Base-by-base conservation (phyloP, 2,888 invertebrate species). In the Archips crataeganus region DNA sequence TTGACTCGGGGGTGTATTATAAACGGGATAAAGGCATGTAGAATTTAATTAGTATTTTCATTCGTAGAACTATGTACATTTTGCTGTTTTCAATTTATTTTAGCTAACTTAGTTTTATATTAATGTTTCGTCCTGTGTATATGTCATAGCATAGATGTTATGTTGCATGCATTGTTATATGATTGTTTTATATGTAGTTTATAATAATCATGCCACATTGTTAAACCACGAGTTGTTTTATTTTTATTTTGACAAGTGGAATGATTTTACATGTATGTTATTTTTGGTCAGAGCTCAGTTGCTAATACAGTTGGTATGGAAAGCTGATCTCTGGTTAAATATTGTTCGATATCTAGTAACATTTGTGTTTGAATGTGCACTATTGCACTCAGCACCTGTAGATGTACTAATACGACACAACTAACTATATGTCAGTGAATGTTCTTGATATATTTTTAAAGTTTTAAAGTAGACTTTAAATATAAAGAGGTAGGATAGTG, bases 331-430 rank as follows among this genome's bases (percentile, higher is more conserved):
- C 47, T 67, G 72, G 67, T 59, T 36, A 63, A 36, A 11, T 71
- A 8, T 51, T 60, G 57, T 54, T 47, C 34, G 34, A 15, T 74
- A 39, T 67, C 51, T 72, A 77, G 77, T 80, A 80, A 77, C 79
- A 75, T 71, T 70, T 70, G 74, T 74, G 65, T 71, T 63, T 57
- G 77, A 75, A 75, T 81, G 82, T 87, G 85, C 89, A 90, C 90
- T 80, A 76, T 36, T 74, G 87, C 91, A 90, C 91, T 82, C 79
- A 76, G 81, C 86, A 91, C 88, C 77, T 80, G 88, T 90, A 87
- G 88, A 82, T 82, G 88, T 79, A 91, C 90, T 90, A 91, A 91
- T 87, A 79, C 80, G 82, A 84, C 84, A 88, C 84, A 81, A 91
- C 88, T 92, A 91, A 89, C 85, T 83, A 78, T 84, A 79, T 82